phyloP scores from a whole-genome alignment of 2,797 vertebrate species.

The Hoplostethus mediterraneus region DNA sequence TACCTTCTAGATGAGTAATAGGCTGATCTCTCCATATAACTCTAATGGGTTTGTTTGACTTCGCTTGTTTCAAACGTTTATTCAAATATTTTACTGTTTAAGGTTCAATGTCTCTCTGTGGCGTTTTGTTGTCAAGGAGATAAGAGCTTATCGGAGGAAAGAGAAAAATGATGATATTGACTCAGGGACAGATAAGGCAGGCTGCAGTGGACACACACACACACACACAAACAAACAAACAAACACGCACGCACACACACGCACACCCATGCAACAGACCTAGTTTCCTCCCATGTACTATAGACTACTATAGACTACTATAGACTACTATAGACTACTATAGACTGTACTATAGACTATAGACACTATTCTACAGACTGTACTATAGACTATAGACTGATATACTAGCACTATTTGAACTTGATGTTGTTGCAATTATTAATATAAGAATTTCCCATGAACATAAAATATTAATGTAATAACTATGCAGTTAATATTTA shows the following conservation, averaged over 20 bases:
- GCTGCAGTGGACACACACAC: slow-evolving; percentile 5
- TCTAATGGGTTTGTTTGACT: slow-evolving; percentile 15
- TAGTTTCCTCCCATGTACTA: not conserved
- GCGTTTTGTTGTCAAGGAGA: not conserved
- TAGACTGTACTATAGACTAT: too few species aligned
- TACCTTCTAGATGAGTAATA: not conserved
- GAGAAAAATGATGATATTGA: not conserved
- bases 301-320: too few species aligned
- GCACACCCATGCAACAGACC: slow-evolving; percentile 7
- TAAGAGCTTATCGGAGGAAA: slow-evolving; percentile 13
- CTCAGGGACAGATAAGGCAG: not conserved
- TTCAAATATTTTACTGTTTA: slow-evolving; percentile 17
- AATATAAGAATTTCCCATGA: too few species aligned
- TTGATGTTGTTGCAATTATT: too few species aligned
- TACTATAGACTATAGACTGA: too few species aligned
- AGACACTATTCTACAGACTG: too few species aligned
- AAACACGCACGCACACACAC: slow-evolving; percentile 6
- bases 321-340: too few species aligned
- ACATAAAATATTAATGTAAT: too few species aligned
- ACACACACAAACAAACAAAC: slow-evolving; percentile 1
- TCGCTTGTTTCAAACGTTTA: not conserved
- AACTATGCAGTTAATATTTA: too few species aligned
- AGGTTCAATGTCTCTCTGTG: not conserved
- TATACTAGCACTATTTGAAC: too few species aligned
- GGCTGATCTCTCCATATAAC: not conserved